Percentiles rank a stretch among this genome's conserved stretches.
Conservation (phyloP, 2,888 invertebrate genomes). For the Thyatira batis region DNA sequence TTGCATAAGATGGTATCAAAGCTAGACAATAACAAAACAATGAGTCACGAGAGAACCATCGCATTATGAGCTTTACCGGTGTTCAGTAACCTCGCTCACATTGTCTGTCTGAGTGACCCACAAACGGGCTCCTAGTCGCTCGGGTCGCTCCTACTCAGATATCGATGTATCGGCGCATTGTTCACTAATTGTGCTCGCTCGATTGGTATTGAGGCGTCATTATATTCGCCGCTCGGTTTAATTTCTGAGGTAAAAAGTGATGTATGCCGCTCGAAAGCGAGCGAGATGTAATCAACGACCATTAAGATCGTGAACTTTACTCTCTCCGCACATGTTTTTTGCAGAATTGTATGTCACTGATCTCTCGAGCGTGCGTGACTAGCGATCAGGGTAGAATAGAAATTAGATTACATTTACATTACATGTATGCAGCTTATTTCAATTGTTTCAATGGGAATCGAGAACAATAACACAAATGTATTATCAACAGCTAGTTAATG, state of each 20-base stretch:
- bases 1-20: not conserved
- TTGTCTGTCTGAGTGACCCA: not conserved
- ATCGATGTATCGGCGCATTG: conserved; percentile 18
- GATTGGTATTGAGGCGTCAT: not conserved
- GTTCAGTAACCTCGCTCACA: not conserved
- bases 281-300: not conserved
- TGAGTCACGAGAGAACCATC: not conserved
- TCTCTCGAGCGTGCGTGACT: not conserved
- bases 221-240: not conserved
- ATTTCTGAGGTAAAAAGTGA: not conserved
- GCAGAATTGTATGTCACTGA: not conserved
- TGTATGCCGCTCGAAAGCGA: not conserved
- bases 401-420: not conserved
- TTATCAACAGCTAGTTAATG: too few species aligned
- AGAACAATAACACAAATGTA: too few species aligned
- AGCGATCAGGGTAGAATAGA: not conserved
- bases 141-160: not conserved
- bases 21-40: not conserved
- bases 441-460: too few species aligned
- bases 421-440: not conserved
- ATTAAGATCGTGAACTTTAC: not conserved
- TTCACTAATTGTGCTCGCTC: conserved; percentile 6
- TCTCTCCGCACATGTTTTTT: not conserved
- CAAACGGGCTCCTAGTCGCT: not conserved
- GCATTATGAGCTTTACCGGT: not conserved